Evolutionary conservation across 1,140 invertebrate genomes (phyloP).

Genomic region (Brachionus paranguensis): DNA sequence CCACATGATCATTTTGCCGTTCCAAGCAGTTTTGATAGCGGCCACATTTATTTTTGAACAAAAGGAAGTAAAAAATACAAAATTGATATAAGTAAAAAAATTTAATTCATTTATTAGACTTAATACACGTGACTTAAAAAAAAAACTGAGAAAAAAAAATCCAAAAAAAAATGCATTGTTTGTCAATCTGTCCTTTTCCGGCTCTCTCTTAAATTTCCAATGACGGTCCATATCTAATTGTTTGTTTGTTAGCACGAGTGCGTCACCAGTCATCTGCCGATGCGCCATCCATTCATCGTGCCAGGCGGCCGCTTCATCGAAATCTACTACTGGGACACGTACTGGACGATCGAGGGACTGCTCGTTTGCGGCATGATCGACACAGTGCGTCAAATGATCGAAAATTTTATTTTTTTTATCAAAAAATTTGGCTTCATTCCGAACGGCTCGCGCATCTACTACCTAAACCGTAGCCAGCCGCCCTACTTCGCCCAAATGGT

Average conservation of each 20-base stretch:
- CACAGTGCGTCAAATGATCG: constrained; percentile 70
- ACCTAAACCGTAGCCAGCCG: constrained; percentile 73
- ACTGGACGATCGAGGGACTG: constrained; percentile 81
- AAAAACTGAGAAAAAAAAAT: no score
- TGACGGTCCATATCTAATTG: no score
- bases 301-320: constrained; percentile 80
- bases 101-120: no score
- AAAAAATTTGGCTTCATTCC: constrained; percentile 68
- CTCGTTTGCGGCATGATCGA: constrained; percentile 72
- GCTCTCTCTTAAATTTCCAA: no score
- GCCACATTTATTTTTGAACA: no score
- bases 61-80: no score
- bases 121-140: no score
- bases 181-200: no score
- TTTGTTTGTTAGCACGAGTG: background rate
- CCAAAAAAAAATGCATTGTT: no score
- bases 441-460: constrained; percentile 82
- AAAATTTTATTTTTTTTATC: constrained; percentile 45
- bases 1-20: no score
- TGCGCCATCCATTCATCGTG: constrained; percentile 61
- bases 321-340: constrained; percentile 89
- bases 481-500: constrained; percentile 78
- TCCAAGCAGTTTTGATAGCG: no score
- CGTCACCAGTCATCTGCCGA: constrained; percentile 18
- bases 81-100: no score